Percentiles rank a stretch among this genome's conserved stretches.
phyloP scores from a whole-genome alignment of 2,113 vertebrate genomes.

The Psittacara wagleri region DNA sequence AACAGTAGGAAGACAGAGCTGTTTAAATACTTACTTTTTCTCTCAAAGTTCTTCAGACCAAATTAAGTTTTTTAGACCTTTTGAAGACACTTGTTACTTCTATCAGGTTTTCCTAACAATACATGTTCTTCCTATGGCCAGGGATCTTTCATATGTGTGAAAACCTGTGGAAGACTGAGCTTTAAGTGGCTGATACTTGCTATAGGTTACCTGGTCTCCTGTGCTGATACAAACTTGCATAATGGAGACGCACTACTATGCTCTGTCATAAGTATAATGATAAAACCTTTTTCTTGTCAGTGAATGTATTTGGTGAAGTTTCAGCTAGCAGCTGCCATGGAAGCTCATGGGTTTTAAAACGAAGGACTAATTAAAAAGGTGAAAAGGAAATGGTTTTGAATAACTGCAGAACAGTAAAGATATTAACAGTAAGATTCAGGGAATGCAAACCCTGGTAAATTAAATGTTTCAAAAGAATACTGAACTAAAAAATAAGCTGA shows the following conservation, averaged over 20 bases:
- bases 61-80: background rate
- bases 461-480: background rate
- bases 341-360: background rate
- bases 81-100: background rate
- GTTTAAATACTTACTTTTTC: background rate
- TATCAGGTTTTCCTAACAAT: background rate
- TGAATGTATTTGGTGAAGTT: background rate
- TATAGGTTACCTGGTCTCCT: background rate
- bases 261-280: background rate
- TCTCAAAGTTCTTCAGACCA: background rate
- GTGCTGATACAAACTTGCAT: background rate
- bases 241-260: background rate
- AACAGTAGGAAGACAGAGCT: background rate
- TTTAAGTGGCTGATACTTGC: background rate
- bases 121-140: background rate
- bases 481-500: background rate
- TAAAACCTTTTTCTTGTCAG: background rate
- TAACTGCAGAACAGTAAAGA: background rate
- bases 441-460: background rate
- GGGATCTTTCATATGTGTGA: background rate
- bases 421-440: background rate
- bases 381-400: background rate
- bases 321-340: background rate
- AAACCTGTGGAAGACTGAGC: background rate
- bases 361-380: background rate